These are phyloP conservation scores for Ariopsis seemanni DNA, from an alignment of 2,113 vertebrate species.

Conservation along the genomic window DNA sequence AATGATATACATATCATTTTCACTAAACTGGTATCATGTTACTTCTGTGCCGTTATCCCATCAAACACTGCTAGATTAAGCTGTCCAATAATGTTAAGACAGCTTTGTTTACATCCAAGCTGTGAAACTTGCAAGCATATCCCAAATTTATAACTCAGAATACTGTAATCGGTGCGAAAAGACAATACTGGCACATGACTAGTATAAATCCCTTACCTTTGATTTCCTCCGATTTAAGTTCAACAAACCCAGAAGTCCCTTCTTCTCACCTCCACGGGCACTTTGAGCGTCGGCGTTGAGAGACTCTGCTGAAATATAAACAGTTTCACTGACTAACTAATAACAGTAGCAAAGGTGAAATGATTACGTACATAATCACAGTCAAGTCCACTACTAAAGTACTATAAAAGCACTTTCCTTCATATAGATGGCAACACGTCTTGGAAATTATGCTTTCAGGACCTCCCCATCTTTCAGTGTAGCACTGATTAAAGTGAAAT, in stretches of 20 bases:
- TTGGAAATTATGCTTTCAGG: too few species aligned
- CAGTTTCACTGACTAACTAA: not conserved
- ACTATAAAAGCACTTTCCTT: not conserved
- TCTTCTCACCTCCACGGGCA: slow-evolving; percentile 78
- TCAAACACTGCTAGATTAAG: not conserved
- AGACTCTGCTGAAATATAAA: slow-evolving; percentile 72
- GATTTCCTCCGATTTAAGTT: slow-evolving; percentile 78
- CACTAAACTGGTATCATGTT: not conserved
- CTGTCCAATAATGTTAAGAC: not conserved
- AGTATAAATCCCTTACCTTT: slow-evolving; percentile 74
- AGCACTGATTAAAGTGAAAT: too few species aligned
- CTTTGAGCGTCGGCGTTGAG: slow-evolving; percentile 71
- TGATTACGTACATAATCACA: not conserved
- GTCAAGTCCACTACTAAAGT: not conserved
- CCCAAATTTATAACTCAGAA: not conserved
- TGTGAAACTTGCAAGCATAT: not conserved
- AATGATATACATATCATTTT: not conserved
- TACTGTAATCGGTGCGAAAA: not conserved
- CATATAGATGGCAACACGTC: too few species aligned
- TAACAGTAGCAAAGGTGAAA: not conserved
- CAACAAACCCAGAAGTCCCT: slow-evolving; percentile 85
- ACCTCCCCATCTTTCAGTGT: too few species aligned
- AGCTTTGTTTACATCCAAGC: not conserved
- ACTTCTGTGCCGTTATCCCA: not conserved
- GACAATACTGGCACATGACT: not conserved